A percentile compares a stretch with the other conserved stretches of the same genome.
phyloP scores from a whole-genome alignment of 2,888 invertebrate species.

The Tetanocera ferruginea region DNA sequence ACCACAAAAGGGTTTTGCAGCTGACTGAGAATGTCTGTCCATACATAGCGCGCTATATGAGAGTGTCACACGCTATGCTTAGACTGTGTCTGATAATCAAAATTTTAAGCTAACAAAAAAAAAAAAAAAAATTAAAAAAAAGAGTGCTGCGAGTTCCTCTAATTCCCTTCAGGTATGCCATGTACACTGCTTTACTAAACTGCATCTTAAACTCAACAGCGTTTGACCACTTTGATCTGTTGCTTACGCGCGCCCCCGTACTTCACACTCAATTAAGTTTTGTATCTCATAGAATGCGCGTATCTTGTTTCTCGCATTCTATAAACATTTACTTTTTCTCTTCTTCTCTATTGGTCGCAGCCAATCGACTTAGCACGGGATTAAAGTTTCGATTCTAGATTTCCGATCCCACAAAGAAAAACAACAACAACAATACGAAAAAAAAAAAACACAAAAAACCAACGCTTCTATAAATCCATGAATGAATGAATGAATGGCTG shows the following conservation, averaged over 20 bases:
- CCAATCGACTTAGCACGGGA: constrained; percentile 29
- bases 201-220: background rate
- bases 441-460: constrained; percentile 24
- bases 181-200: background rate
- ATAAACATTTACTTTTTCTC: constrained; percentile 52
- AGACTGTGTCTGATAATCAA: too few relatives aligned
- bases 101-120: too few relatives aligned
- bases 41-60: too few relatives aligned
- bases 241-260: constrained; percentile 1
- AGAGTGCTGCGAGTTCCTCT: too few relatives aligned
- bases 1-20: background rate
- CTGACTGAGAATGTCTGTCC: background rate
- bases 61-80: too few relatives aligned
- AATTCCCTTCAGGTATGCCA: too few relatives aligned
- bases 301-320: constrained; percentile 49
- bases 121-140: too few relatives aligned
- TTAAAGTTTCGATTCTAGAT: constrained; percentile 10
- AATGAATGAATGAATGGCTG: constrained; percentile 33
- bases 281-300: constrained; percentile 13
- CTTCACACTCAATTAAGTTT: constrained; percentile 62
- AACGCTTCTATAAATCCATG: constrained; percentile 10
- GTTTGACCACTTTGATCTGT: background rate
- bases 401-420: background rate
- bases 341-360: constrained; percentile 34
- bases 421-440: constrained; percentile 23